Evolutionary conservation across 2,113 vertebrate genomes (phyloP), one percentile per base, ranked within the genome.

Genomic region (Sceloporus tristichus): DNA sequence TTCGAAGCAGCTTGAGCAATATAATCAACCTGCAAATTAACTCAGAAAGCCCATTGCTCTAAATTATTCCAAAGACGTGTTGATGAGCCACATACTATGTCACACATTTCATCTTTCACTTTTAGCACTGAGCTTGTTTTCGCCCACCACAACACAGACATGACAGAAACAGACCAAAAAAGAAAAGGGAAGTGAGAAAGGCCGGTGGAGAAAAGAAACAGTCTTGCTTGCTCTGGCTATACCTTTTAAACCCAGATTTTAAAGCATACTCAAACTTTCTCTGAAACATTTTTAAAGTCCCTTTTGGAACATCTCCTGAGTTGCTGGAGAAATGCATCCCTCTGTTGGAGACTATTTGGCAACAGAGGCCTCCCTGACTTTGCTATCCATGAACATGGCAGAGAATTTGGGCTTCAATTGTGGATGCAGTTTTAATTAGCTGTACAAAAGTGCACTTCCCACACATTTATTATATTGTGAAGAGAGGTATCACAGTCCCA

Each of bases 1-100:
- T 84, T 81, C 34, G 82, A 48, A 82, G 77, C 86, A 27, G 48
- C 13, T 29, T 75, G 53, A 85, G 56, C 38, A 59, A 71, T 78
- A 66, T 76, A 85, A 84, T 88, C 84, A 90, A 90, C 82, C 56
- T 87, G 85, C 82, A 75, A 87, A 81, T 87, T 66, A 87, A 85
- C 77, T 90, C 76, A 34, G 25, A 85, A 80, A 84, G 65, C 40
- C 11, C 65, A 73, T 62, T 84, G 85, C 85, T 87, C 56, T 90
- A 84, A 87, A 84, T 87, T 82, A 73, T 90, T 83, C 62, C 34
- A 74, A 76, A 83, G 65, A 84, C 42, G 77, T 76, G 62, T 68
- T 79, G 8, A 42, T 76, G 14, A 29, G 25, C 9, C 19, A 18
- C 21, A 23, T 10, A 19, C 23, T 73, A 65, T 48, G 56, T 87